Base-by-base conservation (phyloP, 2,797 vertebrate genomes). In the Sarcoramphus papa region DNA sequence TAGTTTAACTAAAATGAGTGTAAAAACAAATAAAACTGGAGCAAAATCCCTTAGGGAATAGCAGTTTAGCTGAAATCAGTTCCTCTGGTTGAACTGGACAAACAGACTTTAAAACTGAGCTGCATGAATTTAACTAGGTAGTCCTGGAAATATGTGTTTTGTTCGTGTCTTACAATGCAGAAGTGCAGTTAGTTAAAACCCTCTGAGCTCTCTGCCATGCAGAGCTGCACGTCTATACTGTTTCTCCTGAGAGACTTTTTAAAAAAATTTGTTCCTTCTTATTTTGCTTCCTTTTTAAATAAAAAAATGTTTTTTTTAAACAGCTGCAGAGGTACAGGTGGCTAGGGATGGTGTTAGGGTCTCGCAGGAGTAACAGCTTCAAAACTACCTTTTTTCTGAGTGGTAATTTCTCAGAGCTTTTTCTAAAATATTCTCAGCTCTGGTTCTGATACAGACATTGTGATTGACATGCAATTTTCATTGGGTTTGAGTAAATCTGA, bases 391-490 rank as follows among this genome's bases (percentile, higher is more conserved):
- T 83, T 53, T 72, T 63, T 15, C 56, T 19, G 18, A 50, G n/a
- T 31, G 59, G 35, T 57, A 72, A 3, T 85, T 94, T 90, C 48
- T 88, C 18, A 18, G 31, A 64, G 60, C 13, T n/a, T 70, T 60
- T 80, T 54, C 56, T 63, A 13, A 62, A 90, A 57, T 37, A 74
- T 31, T 73, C 80, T 73, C 74, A 77, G 57, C 69, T 76, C 45
- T 31, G 70, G 24, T 62, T 92, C 45, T 22, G 65, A 30, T 35
- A 3, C 70, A 80, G 91, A 40, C 53, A 7, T 43, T 90, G 54
- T 95, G 94, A 96, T 62, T 84, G 90, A 93, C 76, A 80, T 94
- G 86, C 79, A 85, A 67, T 87, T 95, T 88, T 85, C 70, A 37
- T 56, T 57, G 88, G 72, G 62, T 84, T 95, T 94, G 81, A 88